phyloP scores from a whole-genome alignment of 2,113 vertebrate genomes.

The Ivindomyrus marchei region DNA sequence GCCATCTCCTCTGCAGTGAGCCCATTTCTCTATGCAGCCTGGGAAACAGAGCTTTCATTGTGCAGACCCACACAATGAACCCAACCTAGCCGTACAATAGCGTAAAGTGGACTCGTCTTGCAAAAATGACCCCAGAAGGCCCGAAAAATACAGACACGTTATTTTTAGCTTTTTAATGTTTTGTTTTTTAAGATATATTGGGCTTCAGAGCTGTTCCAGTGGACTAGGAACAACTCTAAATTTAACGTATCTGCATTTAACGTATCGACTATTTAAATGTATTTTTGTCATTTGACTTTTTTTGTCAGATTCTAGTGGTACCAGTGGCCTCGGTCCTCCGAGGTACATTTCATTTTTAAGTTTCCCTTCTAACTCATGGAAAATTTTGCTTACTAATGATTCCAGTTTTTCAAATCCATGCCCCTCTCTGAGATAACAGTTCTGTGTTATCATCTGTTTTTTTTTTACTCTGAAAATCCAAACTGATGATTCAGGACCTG shows the following conservation, averaged over 20 bases:
- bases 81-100: background rate
- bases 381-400: background rate
- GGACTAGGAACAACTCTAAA: background rate
- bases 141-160: background rate
- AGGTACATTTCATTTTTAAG: background rate
- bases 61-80: slow-evolving; percentile 6
- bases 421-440: background rate
- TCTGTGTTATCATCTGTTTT: background rate
- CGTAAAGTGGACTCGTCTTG: background rate
- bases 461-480: background rate
- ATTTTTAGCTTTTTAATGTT: background rate
- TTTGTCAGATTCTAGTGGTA: background rate
- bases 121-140: background rate
- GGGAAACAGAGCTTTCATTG: slow-evolving; percentile 19
- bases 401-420: background rate
- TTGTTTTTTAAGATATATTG: background rate
- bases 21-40: background rate
- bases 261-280: background rate
- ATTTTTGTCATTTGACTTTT: background rate
- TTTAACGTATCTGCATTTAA: background rate
- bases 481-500: background rate
- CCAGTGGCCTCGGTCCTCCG: background rate
- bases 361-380: background rate
- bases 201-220: background rate
- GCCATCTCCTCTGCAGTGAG: slow-evolving; percentile 13